Evolutionary conservation across 35 echinoderm and acorn worm genomes (phyloP), one percentile per base, ranked within the genome.

Genomic region (Apostichopus japonicus): DNA sequence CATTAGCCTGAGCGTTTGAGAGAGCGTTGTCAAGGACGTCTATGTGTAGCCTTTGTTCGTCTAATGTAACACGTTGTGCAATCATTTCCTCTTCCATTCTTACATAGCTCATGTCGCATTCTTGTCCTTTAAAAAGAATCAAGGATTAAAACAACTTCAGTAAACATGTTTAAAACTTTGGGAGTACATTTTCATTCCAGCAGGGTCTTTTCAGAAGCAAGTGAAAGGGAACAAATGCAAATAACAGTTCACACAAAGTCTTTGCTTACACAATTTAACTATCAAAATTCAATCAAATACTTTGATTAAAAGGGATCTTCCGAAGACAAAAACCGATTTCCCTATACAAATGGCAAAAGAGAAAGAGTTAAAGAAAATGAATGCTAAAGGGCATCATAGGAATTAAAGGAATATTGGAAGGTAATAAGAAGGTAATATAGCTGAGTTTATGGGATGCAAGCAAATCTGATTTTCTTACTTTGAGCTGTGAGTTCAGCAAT

Each of bases 1-100:
- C 97, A 90, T 99, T 96, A 25, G 97, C 92, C 80, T 99, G 97
- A 55, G 97, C 97, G 78, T 96, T 99, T 54, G 97, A 99, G 16
- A 99, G 79, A 8, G 95, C 97, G 63, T 95, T 95, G 77, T 99
- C 97, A 6, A 99, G 92, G 15, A 99, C 93, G 27, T 99, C 97
- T 16, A 99, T 96, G 72, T 99, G 97, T 58, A 65, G 86, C 51
- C 97, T 93, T 57, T 99, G 97, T 52, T 99, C 97, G 14, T 91
- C 84, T 19, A 97, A 78, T 8, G 96, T 97, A 1, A 91, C 96
- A 24, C 93, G 88, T 70, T 97, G 96, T 6, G 96, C 96, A 8
- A 67, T 55, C 17, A 99, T 55, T 54, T 99, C 97, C 7, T 93
- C 92, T 58, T 94, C 93, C 94, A 99, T 86, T 24, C 95, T 93